Percentiles rank a stretch among this genome's conserved stretches.
These are phyloP conservation scores for Intellagama lesueurii DNA, from an alignment of 2,797 vertebrate genomes.

Conservation along the genomic window DNA sequence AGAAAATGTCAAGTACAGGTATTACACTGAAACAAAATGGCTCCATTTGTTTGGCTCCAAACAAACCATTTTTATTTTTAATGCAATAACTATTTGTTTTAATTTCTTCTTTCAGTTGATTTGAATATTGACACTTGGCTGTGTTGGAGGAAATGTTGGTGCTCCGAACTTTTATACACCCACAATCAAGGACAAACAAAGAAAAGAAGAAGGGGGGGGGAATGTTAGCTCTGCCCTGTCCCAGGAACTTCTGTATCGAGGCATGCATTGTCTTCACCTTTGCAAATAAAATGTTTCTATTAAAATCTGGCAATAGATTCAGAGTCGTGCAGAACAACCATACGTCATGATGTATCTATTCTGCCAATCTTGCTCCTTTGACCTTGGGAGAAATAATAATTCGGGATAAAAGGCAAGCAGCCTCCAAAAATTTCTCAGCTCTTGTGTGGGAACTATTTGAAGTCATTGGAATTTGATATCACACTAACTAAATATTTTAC, in stretches of 20 bases:
- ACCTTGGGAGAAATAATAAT: slow-evolving; percentile 63
- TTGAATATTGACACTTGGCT: background rate
- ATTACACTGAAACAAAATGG: slow-evolving; percentile 5
- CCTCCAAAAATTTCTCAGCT: slow-evolving; percentile 58
- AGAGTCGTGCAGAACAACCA: background rate
- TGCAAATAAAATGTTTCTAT: slow-evolving; percentile 13
- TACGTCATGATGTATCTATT: background rate
- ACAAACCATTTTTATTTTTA: background rate
- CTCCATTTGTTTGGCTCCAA: no score
- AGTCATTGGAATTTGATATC: slow-evolving; percentile 58
- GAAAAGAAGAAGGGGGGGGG: no score
- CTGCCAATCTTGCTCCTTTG: slow-evolving; percentile 28
- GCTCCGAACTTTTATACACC: background rate
- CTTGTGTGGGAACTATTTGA: slow-evolving; percentile 51
- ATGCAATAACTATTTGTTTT: background rate
- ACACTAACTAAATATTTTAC: background rate
- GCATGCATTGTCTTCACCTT: background rate
- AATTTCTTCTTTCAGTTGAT: background rate
- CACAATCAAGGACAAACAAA: background rate
- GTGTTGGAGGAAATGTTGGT: background rate
- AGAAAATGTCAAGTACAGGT: slow-evolving; percentile 10
- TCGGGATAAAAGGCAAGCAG: slow-evolving; percentile 55
- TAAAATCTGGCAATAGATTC: slow-evolving; percentile 17
- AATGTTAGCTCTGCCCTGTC: background rate
- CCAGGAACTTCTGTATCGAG: background rate